Evolutionary conservation across 2,113 vertebrate species (phyloP), one percentile per base, ranked within the genome.

Genomic region (Kryptolebias marmoratus): DNA sequence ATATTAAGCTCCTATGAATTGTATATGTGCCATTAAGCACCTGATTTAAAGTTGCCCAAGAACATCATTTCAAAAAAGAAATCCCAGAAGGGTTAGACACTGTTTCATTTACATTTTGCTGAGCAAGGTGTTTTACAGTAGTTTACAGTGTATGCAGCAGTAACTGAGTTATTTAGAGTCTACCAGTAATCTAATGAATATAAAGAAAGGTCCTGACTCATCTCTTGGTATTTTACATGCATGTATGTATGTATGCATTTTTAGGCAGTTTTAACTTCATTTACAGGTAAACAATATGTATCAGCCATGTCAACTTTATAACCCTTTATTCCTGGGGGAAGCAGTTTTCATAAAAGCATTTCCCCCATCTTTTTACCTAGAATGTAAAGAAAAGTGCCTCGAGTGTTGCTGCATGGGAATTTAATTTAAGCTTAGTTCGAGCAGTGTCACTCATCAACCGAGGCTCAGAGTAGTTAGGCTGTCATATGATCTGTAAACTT

Each of bases 381-480:
- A 59, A 65, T 54, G 61, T 53, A 47, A 16, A 62, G 32, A 63
- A 39, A 31, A 53, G 57, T 64, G 32, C 45, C 53, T 64, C 28
- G 53, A 77, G 48, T 68, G 58, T 66, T 75, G 54, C 56, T 79
- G 14, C 5, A 68, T 59, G 22, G 52, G 54, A 31, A 67, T 75
- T 77, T 80, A 45, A 76, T 71, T 68, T 49, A 68, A 63, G 32
- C 49, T 72, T 15, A 36, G 59, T 75, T 87, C 70, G 84, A 82
- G 59, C 56, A 28, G 60, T 68, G 76, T 65, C 69, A 70, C 64
- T 85, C 32, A 77, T 85, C 87, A 22, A 75, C 64, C 39, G 32
- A 79, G 10, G 11, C 53, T 66, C 13, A 32, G 28, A 65, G 74
- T 69, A 28, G 45, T 74, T 68, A 61, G 32, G 77, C 61, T 64